Evolutionary conservation across 64 coral and sea anemone genomes (phyloP).

Genomic region (Porites australiensis): DNA sequence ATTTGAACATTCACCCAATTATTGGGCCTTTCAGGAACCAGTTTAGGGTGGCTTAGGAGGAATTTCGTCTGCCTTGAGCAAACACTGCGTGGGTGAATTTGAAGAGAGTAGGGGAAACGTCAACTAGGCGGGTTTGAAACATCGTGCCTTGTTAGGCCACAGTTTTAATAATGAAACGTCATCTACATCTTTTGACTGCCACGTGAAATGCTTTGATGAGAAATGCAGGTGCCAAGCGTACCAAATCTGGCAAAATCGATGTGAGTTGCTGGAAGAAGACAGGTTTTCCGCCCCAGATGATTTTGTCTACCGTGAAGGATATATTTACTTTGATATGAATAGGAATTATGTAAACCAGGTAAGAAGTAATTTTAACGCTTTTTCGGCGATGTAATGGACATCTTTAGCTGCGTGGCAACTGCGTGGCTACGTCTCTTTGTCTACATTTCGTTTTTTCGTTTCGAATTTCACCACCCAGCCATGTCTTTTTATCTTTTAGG

Average conservation of each 20-base stretch:
- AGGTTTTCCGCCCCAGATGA: background rate
- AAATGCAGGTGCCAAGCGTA: constrained; percentile 7
- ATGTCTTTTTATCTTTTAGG: too few species aligned
- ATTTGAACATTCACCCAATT: too few species aligned
- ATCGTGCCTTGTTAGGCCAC: background rate
- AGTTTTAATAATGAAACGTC: background rate
- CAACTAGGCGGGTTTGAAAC: background rate
- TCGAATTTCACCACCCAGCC: too few species aligned
- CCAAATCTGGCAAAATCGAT: background rate
- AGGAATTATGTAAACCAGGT: background rate
- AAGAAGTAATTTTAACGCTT: too few species aligned
- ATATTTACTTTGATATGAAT: constrained; percentile 45
- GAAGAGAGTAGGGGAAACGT: background rate
- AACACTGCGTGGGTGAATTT: too few species aligned
- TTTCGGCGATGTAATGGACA: too few species aligned
- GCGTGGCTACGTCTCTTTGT: too few species aligned
- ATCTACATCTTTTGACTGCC: background rate
- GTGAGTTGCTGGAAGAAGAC: background rate
- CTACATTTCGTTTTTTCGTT: too few species aligned
- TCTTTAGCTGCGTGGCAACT: too few species aligned
- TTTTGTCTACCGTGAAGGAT: background rate
- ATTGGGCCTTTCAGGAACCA: too few species aligned
- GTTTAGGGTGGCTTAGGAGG: too few species aligned
- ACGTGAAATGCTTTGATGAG: constrained; percentile 4
- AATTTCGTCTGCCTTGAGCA: too few species aligned